These are phyloP conservation scores for Formicarius rufipectus DNA, from an alignment of 2,113 vertebrate genomes.

Conservation along the genomic window DNA sequence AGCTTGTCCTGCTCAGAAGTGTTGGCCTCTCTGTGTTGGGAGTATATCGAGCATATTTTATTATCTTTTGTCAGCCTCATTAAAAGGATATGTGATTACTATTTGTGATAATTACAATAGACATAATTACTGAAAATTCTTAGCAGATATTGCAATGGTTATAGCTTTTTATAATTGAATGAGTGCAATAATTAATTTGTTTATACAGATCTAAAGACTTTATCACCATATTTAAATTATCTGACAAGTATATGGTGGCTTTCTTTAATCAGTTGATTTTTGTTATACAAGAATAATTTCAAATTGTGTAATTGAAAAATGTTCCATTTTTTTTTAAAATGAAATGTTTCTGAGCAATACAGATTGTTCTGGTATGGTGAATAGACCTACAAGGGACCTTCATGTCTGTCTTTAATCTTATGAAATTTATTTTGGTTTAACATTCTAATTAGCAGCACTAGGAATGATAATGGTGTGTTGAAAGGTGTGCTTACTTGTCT, in stretches of 20 bases:
- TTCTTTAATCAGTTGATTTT: conserved; percentile 4
- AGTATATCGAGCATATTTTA: background rate
- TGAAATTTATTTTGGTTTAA: background rate
- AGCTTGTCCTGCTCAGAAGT: conserved; percentile 12
- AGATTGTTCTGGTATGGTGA: background rate
- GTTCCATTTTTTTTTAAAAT: background rate
- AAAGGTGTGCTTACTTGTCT: background rate
- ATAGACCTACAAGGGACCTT: background rate
- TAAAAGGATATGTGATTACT: conserved; percentile 41
- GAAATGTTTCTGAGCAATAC: background rate
- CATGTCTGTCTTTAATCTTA: background rate
- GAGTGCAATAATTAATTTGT: conserved; percentile 10
- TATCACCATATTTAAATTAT: background rate
- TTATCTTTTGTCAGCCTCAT: conserved; percentile 21
- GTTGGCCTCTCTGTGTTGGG: background rate
- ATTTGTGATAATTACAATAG: conserved; percentile 15
- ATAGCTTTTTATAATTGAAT: background rate
- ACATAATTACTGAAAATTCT: conserved; percentile 2
- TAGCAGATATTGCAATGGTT: background rate
- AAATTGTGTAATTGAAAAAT: background rate
- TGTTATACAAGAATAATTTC: background rate
- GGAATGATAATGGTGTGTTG: background rate
- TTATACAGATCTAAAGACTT: conserved; percentile 3
- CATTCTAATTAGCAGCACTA: background rate
- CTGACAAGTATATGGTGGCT: background rate